Conservation (phyloP, 1,140 invertebrate species). For the Panagrolaimus sp. region DNA sequence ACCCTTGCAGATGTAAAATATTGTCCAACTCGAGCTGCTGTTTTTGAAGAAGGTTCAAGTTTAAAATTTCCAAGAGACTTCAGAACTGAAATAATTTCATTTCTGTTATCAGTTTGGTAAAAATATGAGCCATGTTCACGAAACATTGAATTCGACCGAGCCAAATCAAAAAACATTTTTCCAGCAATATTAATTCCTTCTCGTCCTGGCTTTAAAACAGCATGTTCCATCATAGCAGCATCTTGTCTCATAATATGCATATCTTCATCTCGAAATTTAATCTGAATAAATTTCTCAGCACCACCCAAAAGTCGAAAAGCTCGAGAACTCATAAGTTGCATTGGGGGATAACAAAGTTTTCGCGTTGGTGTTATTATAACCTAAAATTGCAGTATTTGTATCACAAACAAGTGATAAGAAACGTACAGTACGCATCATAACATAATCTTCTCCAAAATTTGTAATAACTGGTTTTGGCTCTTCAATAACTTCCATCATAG, state of each 20-base stretch:
- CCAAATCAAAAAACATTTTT: constrained; percentile 40
- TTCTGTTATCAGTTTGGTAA: neutral
- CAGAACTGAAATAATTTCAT: neutral
- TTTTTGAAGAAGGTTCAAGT: neutral
- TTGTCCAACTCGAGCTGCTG: neutral
- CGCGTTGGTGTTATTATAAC: constrained; percentile 1
- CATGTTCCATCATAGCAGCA: neutral
- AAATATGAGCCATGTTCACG: constrained; percentile 48
- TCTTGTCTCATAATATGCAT: neutral
- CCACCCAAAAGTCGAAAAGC: neutral
- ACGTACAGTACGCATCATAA: no score
- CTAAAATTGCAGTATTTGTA: neutral
- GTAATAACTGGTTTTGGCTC: no score
- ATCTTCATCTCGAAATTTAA: neutral
- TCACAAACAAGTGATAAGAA: no score
- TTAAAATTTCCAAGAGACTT: neutral
- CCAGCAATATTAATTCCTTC: neutral
- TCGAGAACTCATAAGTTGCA: neutral
- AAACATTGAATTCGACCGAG: constrained; percentile 46
- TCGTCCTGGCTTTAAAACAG: neutral
- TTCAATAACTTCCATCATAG: no score
- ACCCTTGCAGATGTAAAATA: neutral
- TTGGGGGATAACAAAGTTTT: neutral
- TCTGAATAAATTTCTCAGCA: neutral
- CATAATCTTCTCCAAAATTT: no score